Conservation (phyloP, 2,888 invertebrate genomes). For the Dioctria linearis region DNA sequence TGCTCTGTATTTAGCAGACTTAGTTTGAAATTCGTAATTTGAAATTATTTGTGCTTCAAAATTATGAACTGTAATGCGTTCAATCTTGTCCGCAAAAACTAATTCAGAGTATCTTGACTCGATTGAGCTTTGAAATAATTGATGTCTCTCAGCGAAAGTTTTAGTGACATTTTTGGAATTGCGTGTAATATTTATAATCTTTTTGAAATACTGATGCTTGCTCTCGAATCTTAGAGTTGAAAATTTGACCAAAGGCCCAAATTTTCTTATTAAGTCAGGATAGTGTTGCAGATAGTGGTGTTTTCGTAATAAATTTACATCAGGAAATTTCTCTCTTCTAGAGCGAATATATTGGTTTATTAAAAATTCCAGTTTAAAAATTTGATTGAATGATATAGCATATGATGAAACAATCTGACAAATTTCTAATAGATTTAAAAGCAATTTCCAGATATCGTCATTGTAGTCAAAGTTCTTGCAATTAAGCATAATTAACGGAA, state of each 20-base stretch:
- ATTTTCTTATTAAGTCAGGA: not conserved
- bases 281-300: not conserved
- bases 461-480: not conserved
- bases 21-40: too few species aligned
- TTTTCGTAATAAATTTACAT: not conserved
- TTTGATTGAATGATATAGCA: not conserved
- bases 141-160: not conserved
- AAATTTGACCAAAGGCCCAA: not conserved
- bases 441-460: not conserved
- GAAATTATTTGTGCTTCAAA: too few species aligned
- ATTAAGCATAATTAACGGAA: too few species aligned
- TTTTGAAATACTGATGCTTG: slow-evolving; percentile 7
- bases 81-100: too few species aligned
- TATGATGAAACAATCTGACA: not conserved
- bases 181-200: not conserved
- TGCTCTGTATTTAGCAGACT: too few species aligned
- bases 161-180: not conserved
- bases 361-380: not conserved
- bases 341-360: not conserved
- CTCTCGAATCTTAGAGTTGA: slow-evolving; percentile 2
- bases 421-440: not conserved
- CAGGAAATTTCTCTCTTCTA: not conserved
- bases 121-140: not conserved
- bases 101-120: not conserved
- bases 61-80: too few species aligned